Percentiles rank a stretch among this genome's conserved stretches.
These are phyloP conservation scores for Onychomys leucogaster DNA, from an alignment of 2,797 vertebrate genomes.

Conservation along the genomic window DNA sequence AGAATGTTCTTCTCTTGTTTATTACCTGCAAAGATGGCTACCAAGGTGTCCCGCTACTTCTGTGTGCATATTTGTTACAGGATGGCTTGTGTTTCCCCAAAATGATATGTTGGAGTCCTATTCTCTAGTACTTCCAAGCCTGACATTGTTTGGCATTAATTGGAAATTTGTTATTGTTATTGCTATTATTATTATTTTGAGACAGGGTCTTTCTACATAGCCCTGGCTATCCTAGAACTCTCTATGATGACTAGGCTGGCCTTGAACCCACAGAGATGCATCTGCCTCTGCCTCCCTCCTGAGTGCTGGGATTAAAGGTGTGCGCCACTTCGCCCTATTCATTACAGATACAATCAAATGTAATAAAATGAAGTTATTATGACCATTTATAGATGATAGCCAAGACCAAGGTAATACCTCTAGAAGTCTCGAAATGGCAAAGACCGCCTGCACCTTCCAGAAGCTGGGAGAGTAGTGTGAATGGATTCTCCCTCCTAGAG, in stretches of 20 bases:
- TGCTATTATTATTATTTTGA: not conserved
- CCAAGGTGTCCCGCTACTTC: not conserved
- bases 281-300: not conserved
- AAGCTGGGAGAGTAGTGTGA: not conserved
- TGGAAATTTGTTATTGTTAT: not conserved
- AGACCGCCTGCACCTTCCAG: not conserved
- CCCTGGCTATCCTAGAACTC: not conserved
- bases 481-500: not conserved
- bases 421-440: not conserved
- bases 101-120: not conserved
- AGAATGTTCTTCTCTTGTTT: not conserved
- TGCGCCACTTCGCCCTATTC: not conserved
- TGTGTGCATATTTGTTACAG: not conserved
- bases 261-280: not conserved
- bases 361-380: conserved; percentile 1
- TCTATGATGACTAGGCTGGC: not conserved
- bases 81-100: not conserved
- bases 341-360: conserved; percentile 6
- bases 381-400: not conserved
- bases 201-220: not conserved
- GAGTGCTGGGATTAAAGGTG: not conserved
- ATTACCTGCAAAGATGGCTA: not conserved
- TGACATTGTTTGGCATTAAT: not conserved
- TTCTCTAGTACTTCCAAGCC: not conserved
- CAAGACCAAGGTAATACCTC: not conserved